Conservation (phyloP, 2,888 invertebrate species). For the Apodemia hepburni region DNA sequence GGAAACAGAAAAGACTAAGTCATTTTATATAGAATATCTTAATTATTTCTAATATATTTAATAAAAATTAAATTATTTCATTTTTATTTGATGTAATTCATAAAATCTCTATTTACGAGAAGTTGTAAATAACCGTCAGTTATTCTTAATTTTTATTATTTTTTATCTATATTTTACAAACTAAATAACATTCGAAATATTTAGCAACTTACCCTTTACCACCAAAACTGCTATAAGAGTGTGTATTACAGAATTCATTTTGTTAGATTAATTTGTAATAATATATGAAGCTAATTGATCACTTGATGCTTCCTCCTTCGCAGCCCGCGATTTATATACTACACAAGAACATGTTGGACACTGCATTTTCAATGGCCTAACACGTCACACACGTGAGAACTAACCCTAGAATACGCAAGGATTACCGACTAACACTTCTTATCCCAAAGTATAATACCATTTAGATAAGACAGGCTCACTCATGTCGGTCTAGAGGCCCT, state of each 20-base stretch:
- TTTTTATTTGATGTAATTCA: too few species aligned
- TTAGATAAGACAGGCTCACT: too few species aligned
- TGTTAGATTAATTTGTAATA: conserved; percentile 36
- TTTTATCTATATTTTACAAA: too few species aligned
- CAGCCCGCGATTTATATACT: conserved; percentile 69
- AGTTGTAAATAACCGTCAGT: too few species aligned
- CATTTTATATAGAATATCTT: too few species aligned
- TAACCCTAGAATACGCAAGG: conserved; percentile 48
- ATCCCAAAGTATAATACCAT: not conserved
- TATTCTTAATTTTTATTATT: too few species aligned
- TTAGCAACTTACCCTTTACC: conserved; percentile 55
- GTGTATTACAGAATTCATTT: conserved; percentile 47
- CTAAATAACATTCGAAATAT: not conserved
- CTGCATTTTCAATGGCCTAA: conserved; percentile 64
- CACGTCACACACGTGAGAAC: conserved; percentile 62
- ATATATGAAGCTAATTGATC: conserved; percentile 37
- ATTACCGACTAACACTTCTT: not conserved
- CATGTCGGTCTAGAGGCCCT: too few species aligned
- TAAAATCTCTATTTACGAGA: too few species aligned
- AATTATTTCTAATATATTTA: too few species aligned
- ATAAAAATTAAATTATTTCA: too few species aligned
- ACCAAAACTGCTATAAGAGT: conserved; percentile 53
- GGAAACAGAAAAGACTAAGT: too few species aligned
- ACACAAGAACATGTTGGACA: conserved; percentile 55
- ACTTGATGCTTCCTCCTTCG: conserved; percentile 57